Conservation (phyloP, 2,113 vertebrate species). For the Jaculus jaculus region DNA sequence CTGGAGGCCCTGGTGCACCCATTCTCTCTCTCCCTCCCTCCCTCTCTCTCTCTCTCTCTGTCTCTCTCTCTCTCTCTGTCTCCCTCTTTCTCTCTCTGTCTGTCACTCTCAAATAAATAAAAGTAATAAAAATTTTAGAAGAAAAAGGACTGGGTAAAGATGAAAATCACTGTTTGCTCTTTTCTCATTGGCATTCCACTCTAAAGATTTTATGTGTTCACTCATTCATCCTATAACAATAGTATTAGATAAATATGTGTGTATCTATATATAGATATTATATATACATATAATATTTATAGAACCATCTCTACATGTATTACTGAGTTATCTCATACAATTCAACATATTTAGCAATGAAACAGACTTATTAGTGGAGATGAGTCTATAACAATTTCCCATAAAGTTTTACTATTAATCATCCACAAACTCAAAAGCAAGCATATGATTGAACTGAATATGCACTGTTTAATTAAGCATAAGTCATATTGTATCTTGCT, state of each 20-base stretch:
- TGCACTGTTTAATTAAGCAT: background rate
- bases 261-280: too few relatives aligned
- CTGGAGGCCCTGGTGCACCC: too few relatives aligned
- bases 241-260: too few relatives aligned
- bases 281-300: too few relatives aligned
- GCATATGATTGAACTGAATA: background rate
- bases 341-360: too few relatives aligned
- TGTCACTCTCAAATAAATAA: too few relatives aligned
- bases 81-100: too few relatives aligned
- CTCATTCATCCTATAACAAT: background rate
- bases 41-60: background rate
- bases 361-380: constrained; percentile 13
- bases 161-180: background rate
- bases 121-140: too few relatives aligned
- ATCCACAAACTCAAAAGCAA: constrained; percentile 38
- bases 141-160: background rate
- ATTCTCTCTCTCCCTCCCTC: background rate
- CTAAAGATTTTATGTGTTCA: background rate
- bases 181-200: background rate
- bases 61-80: background rate
- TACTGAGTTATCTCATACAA: too few relatives aligned
- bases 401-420: constrained; percentile 15
- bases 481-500: constrained; percentile 20
- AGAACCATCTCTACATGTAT: too few relatives aligned
- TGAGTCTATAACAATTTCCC: background rate